These are phyloP conservation scores for Polyergus mexicanus DNA, from an alignment of 1,140 invertebrate genomes.

Conservation along the genomic window DNA sequence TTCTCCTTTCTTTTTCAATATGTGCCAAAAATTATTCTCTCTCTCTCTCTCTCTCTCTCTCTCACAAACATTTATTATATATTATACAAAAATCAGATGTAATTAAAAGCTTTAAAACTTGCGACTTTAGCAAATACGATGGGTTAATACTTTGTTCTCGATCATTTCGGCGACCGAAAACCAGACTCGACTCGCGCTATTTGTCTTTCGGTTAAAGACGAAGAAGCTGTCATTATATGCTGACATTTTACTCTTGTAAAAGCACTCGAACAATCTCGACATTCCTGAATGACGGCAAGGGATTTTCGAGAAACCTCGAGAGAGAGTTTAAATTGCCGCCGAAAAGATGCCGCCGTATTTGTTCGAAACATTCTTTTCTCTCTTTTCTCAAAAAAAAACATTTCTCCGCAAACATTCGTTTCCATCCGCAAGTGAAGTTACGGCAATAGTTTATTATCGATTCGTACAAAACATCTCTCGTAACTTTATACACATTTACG, in stretches of 20 bases:
- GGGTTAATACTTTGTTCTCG: background rate
- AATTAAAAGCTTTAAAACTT: background rate
- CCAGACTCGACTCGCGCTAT: background rate
- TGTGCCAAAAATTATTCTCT: background rate
- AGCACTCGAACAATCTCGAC: constrained; percentile 37
- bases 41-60: background rate
- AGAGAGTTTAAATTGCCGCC: constrained; percentile 17
- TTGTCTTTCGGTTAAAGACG: constrained; percentile 42
- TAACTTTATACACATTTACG: background rate
- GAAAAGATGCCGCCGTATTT: constrained; percentile 50
- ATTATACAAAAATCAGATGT: background rate
- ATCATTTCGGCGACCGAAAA: background rate
- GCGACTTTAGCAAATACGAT: background rate
- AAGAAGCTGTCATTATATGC: constrained; percentile 41
- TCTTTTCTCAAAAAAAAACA: background rate
- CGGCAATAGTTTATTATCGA: background rate
- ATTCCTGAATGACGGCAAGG: constrained; percentile 28
- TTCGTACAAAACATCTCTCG: background rate
- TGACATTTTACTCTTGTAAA: constrained; percentile 35
- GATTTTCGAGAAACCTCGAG: constrained; percentile 5
- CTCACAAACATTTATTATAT: background rate
- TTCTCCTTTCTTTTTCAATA: background rate
- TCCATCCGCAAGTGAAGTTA: background rate
- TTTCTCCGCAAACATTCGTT: background rate
- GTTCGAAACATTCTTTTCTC: constrained; percentile 30